phyloP scores from a whole-genome alignment of 2,797 vertebrate genomes.

The Sebastes melanostomus region DNA sequence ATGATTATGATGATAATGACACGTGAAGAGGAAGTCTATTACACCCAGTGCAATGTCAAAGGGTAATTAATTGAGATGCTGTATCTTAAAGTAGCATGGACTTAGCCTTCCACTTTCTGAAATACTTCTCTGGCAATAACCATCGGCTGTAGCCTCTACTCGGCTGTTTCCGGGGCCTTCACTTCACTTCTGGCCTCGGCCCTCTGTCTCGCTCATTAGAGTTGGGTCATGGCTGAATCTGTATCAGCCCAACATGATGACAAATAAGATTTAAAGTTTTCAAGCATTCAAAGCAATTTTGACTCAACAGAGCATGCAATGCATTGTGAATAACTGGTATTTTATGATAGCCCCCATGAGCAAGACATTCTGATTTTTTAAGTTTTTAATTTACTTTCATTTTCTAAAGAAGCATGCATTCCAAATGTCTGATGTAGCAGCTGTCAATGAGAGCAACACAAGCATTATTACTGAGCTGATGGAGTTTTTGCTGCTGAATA shows the following conservation, averaged over 20 bases:
- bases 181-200: background rate
- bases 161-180: conserved; percentile 4
- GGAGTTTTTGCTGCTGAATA: conserved; percentile 17
- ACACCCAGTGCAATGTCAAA: conserved; percentile 21
- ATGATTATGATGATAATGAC: conserved; percentile 25
- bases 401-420: conserved; percentile 40
- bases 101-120: conserved; percentile 66
- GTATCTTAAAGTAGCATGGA: conserved; percentile 75
- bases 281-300: conserved; percentile 25
- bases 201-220: background rate
- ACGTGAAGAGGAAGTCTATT: conserved; percentile 18
- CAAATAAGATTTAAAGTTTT: conserved; percentile 16
- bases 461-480: conserved; percentile 10
- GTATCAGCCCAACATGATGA: conserved; percentile 5
- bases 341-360: conserved; percentile 4
- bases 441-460: conserved; percentile 27
- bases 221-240: background rate
- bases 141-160: conserved; percentile 35
- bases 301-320: conserved; percentile 45
- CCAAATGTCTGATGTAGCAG: conserved; percentile 59
- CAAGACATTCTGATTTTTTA: background rate
- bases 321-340: conserved; percentile 46
- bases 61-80: conserved; percentile 47
- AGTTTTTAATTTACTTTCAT: background rate
- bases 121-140: conserved; percentile 71